Percentiles rank a stretch among this genome's conserved stretches.
Conservation (phyloP, 1,140 invertebrate genomes). For the Dolichoris vasculosae region DNA sequence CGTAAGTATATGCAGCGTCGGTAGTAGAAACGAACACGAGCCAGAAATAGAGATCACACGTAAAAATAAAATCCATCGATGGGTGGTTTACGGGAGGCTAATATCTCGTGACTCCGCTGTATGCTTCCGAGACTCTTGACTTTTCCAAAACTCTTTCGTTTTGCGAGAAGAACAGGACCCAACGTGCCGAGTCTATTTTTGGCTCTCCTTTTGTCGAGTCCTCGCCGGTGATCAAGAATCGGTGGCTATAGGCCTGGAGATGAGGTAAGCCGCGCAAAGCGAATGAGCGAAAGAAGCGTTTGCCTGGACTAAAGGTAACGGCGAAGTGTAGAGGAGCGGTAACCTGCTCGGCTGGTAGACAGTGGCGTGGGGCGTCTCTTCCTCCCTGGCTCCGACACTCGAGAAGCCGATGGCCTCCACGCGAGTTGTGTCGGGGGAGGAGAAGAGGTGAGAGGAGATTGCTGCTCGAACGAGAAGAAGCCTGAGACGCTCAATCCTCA, state of each 20-base stretch:
- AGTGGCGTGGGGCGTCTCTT: constrained; percentile 66
- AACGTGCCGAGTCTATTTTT: too few relatives aligned
- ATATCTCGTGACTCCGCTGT: neutral
- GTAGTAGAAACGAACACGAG: neutral
- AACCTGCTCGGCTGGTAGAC: constrained; percentile 69
- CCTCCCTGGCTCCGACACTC: neutral
- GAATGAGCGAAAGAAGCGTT: constrained; percentile 27
- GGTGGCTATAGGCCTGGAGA: constrained; percentile 32
- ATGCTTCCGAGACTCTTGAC: too few relatives aligned
- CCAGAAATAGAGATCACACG: neutral
- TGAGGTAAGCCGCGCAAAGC: constrained; percentile 30
- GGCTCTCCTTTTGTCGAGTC: neutral
- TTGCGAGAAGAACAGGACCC: too few relatives aligned
- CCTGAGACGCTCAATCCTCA: neutral
- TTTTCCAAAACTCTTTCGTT: neutral
- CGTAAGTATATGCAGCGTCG: too few relatives aligned
- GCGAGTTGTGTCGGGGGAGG: neutral
- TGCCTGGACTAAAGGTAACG: constrained; percentile 57
- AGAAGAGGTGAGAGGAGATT: too few relatives aligned
- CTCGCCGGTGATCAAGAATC: neutral
- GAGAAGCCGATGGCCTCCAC: constrained; percentile 62
- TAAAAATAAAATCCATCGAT: neutral
- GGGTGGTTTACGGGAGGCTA: too few relatives aligned
- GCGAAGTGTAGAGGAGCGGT: constrained; percentile 64
- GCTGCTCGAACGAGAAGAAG: neutral